phyloP scores from a whole-genome alignment of 2,113 vertebrate species.

The Myrmecophaga tridactyla region DNA sequence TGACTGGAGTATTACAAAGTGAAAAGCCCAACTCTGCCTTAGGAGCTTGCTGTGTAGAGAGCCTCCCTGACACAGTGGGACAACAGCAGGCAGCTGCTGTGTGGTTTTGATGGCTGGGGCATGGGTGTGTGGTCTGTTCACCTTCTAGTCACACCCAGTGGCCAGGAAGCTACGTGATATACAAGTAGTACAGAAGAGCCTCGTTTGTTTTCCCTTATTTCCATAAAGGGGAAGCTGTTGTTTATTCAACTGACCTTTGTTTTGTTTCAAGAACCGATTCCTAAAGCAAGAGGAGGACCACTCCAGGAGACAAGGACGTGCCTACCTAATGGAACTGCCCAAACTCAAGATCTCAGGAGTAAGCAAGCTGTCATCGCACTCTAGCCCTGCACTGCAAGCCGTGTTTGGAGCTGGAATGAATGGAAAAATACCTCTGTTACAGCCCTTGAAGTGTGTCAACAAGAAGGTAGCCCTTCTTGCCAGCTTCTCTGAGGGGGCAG shows the following conservation, averaged over 20 bases:
- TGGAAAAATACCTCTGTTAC: conserved; percentile 77
- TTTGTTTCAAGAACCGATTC: conserved; percentile 78
- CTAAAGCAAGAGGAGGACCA: conserved; percentile 78
- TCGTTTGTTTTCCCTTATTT: not conserved
- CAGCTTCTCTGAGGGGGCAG: not conserved
- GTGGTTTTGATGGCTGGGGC: too few species aligned
- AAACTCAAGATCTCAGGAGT: conserved; percentile 78
- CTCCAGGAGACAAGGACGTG: conserved; percentile 46
- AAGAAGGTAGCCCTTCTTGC: conserved; percentile 82
- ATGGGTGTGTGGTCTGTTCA: not conserved
- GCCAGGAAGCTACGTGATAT: too few species aligned
- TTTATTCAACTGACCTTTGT: not conserved
- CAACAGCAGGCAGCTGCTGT: too few species aligned
- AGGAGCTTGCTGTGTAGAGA: accelerated
- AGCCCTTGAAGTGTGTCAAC: conserved; percentile 81
- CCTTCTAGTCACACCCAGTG: accelerated
- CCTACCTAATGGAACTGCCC: conserved; percentile 81
- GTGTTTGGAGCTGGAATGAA: conserved; percentile 66
- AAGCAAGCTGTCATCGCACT: conserved; percentile 76
- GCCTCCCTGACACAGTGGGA: not conserved
- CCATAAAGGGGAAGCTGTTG: not conserved
- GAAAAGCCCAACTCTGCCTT: not conserved
- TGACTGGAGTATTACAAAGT: not conserved
- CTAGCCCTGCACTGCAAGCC: conserved; percentile 73
- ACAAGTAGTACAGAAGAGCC: not conserved